These are phyloP conservation scores for Carabus problematicus DNA, from an alignment of 2,888 invertebrate genomes.

Conservation along the genomic window DNA sequence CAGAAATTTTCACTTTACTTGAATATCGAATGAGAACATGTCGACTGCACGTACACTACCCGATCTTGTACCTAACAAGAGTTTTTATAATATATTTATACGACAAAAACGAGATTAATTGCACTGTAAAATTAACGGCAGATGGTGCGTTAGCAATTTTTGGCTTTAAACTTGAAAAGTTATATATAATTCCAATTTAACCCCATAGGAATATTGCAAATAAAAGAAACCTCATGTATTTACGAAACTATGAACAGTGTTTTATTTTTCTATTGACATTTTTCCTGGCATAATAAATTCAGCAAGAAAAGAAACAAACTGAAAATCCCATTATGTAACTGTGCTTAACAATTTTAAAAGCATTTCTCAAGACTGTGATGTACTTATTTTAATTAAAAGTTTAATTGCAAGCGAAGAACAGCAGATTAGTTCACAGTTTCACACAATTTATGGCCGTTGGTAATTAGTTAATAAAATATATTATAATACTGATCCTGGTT, in stretches of 20 bases:
- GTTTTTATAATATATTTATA: no score
- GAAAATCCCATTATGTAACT: constrained; percentile 38
- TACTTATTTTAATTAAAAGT: constrained; percentile 43
- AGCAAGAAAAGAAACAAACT: no score
- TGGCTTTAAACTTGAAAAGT: neutral
- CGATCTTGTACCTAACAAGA: no score
- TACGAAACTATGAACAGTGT: no score
- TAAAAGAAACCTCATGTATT: no score
- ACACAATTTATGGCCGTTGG: constrained; percentile 10
- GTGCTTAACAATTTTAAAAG: constrained; percentile 38
- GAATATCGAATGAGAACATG: constrained; percentile 2
- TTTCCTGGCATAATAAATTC: no score
- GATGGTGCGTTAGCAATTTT: neutral
- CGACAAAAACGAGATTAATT: no score
- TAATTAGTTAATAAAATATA: constrained; percentile 7
- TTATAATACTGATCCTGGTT: neutral
- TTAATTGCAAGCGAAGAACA: constrained; percentile 33
- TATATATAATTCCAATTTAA: neutral
- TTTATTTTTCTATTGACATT: no score
- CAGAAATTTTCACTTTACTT: constrained; percentile 11
- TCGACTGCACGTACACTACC: no score
- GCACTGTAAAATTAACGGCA: no score
- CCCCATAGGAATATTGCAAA: no score
- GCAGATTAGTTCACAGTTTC: constrained; percentile 16
- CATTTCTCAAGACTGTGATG: constrained; percentile 41